These are phyloP conservation scores for Pyrochroa serraticornis DNA, from an alignment of 2,888 invertebrate species.

Conservation along the genomic window DNA sequence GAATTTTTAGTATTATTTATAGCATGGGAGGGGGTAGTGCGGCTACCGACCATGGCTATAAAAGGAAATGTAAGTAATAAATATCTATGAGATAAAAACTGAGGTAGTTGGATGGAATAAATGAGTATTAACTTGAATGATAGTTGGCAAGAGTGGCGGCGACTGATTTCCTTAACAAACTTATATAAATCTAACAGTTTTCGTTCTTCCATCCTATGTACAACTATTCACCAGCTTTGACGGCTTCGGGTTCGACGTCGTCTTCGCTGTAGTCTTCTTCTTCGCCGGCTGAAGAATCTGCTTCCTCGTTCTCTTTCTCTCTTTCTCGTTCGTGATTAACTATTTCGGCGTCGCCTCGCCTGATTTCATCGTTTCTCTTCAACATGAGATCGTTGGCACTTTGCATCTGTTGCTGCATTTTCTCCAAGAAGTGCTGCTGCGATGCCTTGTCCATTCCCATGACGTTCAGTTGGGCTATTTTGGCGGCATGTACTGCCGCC, in stretches of 20 bases:
- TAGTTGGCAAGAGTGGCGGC: slow-evolving; percentile 44
- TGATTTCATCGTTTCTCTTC: slow-evolving; percentile 56
- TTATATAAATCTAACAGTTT: slow-evolving; percentile 28
- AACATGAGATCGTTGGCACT: slow-evolving; percentile 60
- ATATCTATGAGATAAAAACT: slow-evolving; percentile 57
- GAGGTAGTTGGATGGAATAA: slow-evolving; percentile 78
- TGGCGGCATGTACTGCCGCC: slow-evolving; percentile 77
- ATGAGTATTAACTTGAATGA: slow-evolving; percentile 40
- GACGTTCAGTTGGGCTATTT: slow-evolving; percentile 78
- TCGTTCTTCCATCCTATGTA: slow-evolving; percentile 41
- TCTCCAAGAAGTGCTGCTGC: slow-evolving; percentile 68
- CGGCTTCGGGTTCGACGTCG: slow-evolving; percentile 57
- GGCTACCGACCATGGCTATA: slow-evolving; percentile 16
- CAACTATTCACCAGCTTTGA: slow-evolving; percentile 58
- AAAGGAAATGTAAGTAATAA: slow-evolving; percentile 36
- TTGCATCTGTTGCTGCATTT: slow-evolving; percentile 68
- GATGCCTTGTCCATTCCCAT: slow-evolving; percentile 60
- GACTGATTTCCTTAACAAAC: slow-evolving; percentile 37
- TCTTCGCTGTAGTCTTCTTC: slow-evolving; percentile 63
- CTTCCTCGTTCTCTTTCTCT: slow-evolving; percentile 55
- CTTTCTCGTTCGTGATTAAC: slow-evolving; percentile 62
- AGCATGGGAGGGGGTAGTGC: slow-evolving; percentile 2
- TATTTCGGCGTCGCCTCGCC: slow-evolving; percentile 62
- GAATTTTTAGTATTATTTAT: slow-evolving; percentile 47
- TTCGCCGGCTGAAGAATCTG: slow-evolving; percentile 62